Evolutionary conservation across 1,140 invertebrate species (phyloP), one percentile per base, ranked within the genome.

Genomic region (Heterodera schachtii): DNA sequence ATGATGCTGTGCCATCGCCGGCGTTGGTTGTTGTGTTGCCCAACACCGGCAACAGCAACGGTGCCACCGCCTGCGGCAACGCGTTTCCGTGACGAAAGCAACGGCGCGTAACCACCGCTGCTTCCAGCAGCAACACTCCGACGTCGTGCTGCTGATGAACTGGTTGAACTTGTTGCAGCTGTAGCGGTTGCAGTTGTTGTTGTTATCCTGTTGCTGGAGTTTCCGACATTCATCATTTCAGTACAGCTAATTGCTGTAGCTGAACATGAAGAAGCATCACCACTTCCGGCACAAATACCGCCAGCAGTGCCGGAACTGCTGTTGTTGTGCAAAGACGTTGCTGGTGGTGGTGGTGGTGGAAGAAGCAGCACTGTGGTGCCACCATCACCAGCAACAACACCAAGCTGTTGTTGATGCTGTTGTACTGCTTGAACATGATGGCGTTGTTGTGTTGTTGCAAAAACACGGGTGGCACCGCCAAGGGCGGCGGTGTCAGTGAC

Each of bases 71-170:
- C 41, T n/a, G 79, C 57, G 52, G 49, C 76, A 73, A 73, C 79
- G 21, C 80, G 79, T 52, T 82, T 82, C 43, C 81, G 81, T 7
- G 81, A 82, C 19, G 81, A 73, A 41, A 82, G 75, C 41, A 82
- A n/a, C 60, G 81, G 81, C 7, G 81, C 81, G 31, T 31, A 71
- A 31, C 67, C n/a, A 79, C 79, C 69, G n/a, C 31, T 80, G 6
- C 79, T 79, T 47, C 52, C 78, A 46, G 3, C 52, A 31, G 6
- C 46, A 41, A 60, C 76, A 43, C 9, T 46, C 43, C 31, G 41
- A 11, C 21, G 31, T 46, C 49, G 11, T 52, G 6, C 49, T 6
- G 49, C 49, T 11, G 49, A 52, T 52, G 49, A 31, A 31, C 31
- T 31, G 31, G 31, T 31, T 31, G 31, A 31, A 31, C 31, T 31